These are phyloP conservation scores for Rachycentron canadum DNA, from an alignment of 2,797 vertebrate species.

Conservation along the genomic window DNA sequence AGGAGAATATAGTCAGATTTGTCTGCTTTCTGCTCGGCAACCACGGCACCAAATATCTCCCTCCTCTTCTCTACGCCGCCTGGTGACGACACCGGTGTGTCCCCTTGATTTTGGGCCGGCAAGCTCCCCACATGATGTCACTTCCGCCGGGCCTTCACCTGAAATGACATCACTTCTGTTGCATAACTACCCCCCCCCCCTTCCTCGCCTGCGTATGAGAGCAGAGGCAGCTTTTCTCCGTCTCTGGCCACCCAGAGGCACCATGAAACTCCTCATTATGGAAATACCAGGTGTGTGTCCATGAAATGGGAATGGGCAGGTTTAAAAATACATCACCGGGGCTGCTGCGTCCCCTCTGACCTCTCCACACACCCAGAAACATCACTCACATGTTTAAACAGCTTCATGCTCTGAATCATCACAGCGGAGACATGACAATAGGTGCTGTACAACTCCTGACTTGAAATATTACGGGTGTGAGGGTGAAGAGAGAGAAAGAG, in stretches of 20 bases:
- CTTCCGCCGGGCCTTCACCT: slow-evolving; percentile 71
- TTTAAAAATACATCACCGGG: slow-evolving; percentile 27
- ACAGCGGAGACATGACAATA: slow-evolving; percentile 24
- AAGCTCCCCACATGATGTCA: slow-evolving; percentile 61
- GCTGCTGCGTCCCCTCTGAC: slow-evolving; percentile 38
- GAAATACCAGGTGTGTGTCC: slow-evolving; percentile 66
- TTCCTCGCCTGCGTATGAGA: slow-evolving; percentile 29
- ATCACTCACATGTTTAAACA: background rate
- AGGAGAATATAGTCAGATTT: slow-evolving; percentile 52
- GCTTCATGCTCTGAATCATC: slow-evolving; percentile 18
- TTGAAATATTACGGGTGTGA: slow-evolving; percentile 53
- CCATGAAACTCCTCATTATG: slow-evolving; percentile 63
- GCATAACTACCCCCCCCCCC: slow-evolving; percentile 54
- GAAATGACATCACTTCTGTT: slow-evolving; percentile 70
- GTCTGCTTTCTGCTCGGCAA: slow-evolving; percentile 62
- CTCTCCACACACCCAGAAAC: slow-evolving; percentile 28
- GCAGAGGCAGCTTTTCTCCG: slow-evolving; percentile 42
- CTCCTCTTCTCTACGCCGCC: slow-evolving; percentile 14
- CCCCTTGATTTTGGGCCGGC: slow-evolving; percentile 57
- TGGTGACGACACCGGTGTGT: slow-evolving; percentile 71
- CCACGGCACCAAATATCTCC: slow-evolving; percentile 36
- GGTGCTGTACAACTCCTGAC: slow-evolving; percentile 46
- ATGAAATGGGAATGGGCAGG: slow-evolving; percentile 35
- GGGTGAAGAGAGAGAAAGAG: slow-evolving; percentile 60
- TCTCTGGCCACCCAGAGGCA: slow-evolving; percentile 59